phyloP scores from a whole-genome alignment of 2,797 vertebrate species.

The Poecilia gillii region DNA sequence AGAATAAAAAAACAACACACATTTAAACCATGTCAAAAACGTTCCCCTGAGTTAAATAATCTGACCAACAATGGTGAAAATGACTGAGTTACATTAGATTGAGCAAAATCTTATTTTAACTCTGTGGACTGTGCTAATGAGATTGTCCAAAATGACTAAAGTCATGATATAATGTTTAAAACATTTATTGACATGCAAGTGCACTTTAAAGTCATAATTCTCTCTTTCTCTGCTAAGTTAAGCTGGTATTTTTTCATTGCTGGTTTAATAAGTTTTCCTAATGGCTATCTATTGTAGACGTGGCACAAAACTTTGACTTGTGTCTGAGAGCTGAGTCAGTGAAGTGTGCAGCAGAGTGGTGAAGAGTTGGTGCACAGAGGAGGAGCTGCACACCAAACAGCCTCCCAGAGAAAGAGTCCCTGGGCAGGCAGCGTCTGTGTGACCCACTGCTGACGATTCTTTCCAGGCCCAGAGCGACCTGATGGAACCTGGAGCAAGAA shows the following conservation, averaged over 20 bases:
- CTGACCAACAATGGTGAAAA: background rate
- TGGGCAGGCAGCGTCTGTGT: background rate
- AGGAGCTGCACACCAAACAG: background rate
- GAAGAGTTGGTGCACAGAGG: no score
- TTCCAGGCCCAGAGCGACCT: background rate
- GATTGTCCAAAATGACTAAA: background rate
- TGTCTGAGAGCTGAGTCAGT: background rate
- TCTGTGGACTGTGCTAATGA: background rate
- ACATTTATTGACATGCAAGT: background rate
- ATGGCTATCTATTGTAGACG: background rate
- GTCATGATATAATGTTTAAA: background rate
- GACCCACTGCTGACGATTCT: background rate
- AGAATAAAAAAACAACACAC: no score
- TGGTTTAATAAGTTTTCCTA: background rate
- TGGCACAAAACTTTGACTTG: background rate
- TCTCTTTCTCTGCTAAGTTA: background rate
- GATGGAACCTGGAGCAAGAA: background rate
- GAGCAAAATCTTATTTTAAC: background rate
- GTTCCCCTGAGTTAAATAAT: background rate
- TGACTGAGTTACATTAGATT: background rate
- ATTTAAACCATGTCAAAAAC: background rate
- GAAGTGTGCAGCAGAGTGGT: background rate
- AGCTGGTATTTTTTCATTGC: background rate
- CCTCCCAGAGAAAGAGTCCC: background rate
- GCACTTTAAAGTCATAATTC: background rate